A percentile compares a stretch with the other conserved stretches of the same genome.
Evolutionary conservation across 1,140 invertebrate species (phyloP).

Genomic region (Oscheius sp.): DNA sequence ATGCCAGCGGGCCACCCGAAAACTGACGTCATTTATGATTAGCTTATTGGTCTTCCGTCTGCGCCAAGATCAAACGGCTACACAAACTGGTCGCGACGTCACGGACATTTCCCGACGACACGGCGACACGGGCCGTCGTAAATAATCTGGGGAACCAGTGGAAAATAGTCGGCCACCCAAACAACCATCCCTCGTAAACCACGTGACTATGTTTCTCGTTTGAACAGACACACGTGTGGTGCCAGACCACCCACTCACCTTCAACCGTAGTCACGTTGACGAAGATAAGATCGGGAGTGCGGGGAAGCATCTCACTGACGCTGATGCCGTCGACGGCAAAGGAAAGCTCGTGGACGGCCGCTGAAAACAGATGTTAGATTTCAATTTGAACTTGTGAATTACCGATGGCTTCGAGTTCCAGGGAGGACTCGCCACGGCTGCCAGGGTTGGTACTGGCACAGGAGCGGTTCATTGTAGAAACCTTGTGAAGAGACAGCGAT

Average conservation of each 20-base stretch:
- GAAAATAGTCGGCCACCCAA: background rate
- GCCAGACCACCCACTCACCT: slow-evolving; percentile 44
- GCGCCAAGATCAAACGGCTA: too few relatives aligned
- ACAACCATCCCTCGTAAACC: too few relatives aligned
- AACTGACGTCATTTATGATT: too few relatives aligned
- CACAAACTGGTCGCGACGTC: too few relatives aligned
- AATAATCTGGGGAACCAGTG: slow-evolving; percentile 23
- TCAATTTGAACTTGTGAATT: background rate
- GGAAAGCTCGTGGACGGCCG: slow-evolving; percentile 58
- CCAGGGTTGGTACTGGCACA: slow-evolving; percentile 39
- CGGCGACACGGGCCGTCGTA: too few relatives aligned
- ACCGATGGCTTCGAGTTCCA: slow-evolving; percentile 55
- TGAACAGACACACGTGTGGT: background rate
- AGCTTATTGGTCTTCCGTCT: too few relatives aligned
- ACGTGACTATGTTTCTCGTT: background rate
- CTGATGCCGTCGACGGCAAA: slow-evolving; percentile 52
- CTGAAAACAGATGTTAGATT: slow-evolving; percentile 11
- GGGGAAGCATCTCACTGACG: slow-evolving; percentile 59
- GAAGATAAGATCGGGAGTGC: slow-evolving; percentile 59
- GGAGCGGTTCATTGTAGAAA: slow-evolving; percentile 41
- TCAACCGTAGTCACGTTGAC: slow-evolving; percentile 59
- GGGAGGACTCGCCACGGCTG: slow-evolving; percentile 44
- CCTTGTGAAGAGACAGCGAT: slow-evolving; percentile 50
- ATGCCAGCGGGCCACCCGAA: too few relatives aligned
- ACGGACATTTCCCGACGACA: too few relatives aligned